Evolutionary conservation across 2,888 invertebrate genomes (phyloP), one percentile per base, ranked within the genome.

Genomic region (Agonopterix alstromeriana): DNA sequence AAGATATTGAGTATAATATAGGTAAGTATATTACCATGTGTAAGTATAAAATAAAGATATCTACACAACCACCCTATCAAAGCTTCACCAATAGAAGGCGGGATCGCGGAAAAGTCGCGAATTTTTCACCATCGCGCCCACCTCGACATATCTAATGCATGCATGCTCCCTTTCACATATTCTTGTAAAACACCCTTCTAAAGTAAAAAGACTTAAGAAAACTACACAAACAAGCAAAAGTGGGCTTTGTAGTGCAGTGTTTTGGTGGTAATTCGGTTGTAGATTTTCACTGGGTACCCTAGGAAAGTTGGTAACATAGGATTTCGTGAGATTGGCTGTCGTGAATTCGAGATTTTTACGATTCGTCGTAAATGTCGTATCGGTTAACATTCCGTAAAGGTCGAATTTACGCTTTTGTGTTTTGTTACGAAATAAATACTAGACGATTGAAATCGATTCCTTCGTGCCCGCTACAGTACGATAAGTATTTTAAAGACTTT

Each of bases 311-410:
- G 53, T 57, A 56, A 49, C 9, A 35, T 43, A 35, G 43, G 36
- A 56, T 58, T 56, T 45, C 50, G 48, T 55, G 54, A 61, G 58
- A 61, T 63, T 61, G 58, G 58, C 52, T 44, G 58, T 49, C 48
- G 46, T 45, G 53, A 51, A 58, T 60, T 54, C 38, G 2, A 9
- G 38, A 38, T 63, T 65, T 65, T 65, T 65, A 68, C 59, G 65
- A 65, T 57, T 60, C 45, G 53, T 61, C 57, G 63, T 67, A 65
- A 61, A 65, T 57, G 58, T 49, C 58, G 52, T 58, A 55, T 65
- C 55, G 60, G 54, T 58, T 38, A 38, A 38, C 38, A 38, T 38
- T 38, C 38, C n/a, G n/a, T 38, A 38, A 58, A 63, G 57, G 60
- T 53, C 63, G 53, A 51, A 48, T 48, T 59, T 59, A 61, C 56